phyloP scores from a whole-genome alignment of 2,113 vertebrate genomes.

The Myotis davidii region DNA sequence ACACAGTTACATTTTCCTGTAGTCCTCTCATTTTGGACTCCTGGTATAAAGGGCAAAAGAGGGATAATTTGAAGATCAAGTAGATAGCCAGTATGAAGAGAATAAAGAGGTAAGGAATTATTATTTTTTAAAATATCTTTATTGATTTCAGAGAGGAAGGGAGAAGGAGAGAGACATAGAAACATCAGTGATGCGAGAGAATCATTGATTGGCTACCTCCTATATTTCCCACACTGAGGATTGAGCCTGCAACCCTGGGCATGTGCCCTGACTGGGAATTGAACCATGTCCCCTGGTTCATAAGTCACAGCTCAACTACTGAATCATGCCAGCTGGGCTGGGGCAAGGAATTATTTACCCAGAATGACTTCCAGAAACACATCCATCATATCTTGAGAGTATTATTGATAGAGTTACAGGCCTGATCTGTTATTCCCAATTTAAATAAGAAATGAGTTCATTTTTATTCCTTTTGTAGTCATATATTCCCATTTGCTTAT shows the following conservation, averaged over 20 bases:
- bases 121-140: background rate
- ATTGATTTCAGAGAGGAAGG: too few species aligned
- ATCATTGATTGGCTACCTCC: too few species aligned
- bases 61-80: background rate
- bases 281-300: too few species aligned
- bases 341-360: slow-evolving; percentile 19
- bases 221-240: too few species aligned
- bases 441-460: slow-evolving; percentile 38
- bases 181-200: too few species aligned
- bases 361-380: slow-evolving; percentile 21
- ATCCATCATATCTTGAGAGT: background rate
- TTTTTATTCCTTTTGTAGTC: slow-evolving; percentile 20
- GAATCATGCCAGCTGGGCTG: too few species aligned
- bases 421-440: background rate
- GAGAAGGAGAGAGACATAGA: too few species aligned
- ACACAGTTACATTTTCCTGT: background rate
- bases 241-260: too few species aligned
- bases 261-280: too few species aligned
- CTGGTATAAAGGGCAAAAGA: background rate
- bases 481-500: background rate
- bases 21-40: slow-evolving; percentile 2
- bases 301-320: too few species aligned
- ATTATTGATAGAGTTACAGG: background rate
- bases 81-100: background rate
- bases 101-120: slow-evolving; percentile 35